Conservation (phyloP, 2,113 vertebrate genomes). For the Gobio gobio region DNA sequence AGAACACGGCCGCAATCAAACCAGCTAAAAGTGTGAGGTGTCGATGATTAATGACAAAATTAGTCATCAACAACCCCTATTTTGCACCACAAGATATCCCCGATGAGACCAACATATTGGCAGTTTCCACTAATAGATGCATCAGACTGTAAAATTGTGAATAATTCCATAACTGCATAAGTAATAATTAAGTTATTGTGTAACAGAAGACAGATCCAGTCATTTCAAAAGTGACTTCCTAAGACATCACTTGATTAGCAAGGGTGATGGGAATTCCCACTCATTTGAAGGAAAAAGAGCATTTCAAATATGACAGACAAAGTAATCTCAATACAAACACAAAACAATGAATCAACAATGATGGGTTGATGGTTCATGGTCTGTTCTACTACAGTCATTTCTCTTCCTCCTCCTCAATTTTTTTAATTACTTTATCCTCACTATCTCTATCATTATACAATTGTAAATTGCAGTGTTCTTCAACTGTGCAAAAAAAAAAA, state of each 20-base stretch:
- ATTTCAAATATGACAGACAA: constrained; percentile 1
- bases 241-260: neutral
- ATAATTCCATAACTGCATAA: neutral
- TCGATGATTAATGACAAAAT: neutral
- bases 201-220: constrained; percentile 18
- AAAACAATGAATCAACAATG: neutral
- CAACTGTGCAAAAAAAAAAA: too few species aligned
- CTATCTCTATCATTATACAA: too few species aligned
- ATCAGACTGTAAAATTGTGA: constrained; percentile 10
- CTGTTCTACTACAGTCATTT: too few species aligned
- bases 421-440: too few species aligned
- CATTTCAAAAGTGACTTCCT: neutral
- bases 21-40: neutral
- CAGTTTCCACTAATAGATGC: constrained; percentile 15
- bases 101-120: constrained; percentile 8
- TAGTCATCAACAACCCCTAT: neutral
- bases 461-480: too few species aligned
- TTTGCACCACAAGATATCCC: constrained; percentile 16
- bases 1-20: neutral
- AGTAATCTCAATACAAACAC: neutral
- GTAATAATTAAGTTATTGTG: constrained; percentile 19
- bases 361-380: neutral
- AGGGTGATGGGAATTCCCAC: neutral
- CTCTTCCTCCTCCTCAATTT: too few species aligned
- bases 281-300: neutral